Evolutionary conservation across 2,113 vertebrate species (phyloP), one percentile per base, ranked within the genome.

Genomic region (Dasyprocta punctata): DNA sequence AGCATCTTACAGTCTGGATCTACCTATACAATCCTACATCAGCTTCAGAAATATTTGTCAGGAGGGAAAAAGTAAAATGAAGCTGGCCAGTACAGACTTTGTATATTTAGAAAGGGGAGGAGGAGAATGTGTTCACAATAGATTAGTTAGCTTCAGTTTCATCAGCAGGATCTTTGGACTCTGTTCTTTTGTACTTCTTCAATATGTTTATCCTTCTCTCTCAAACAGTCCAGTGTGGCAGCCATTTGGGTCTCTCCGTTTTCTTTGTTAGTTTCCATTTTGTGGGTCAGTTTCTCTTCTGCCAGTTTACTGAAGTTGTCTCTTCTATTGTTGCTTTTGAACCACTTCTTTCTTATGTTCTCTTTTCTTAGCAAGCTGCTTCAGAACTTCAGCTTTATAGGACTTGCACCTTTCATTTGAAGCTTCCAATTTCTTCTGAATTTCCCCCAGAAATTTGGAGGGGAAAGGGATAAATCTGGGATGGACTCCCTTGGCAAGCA

Each of bases 251-350:
- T 99, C 93, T 98, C 99, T 10, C 99, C 99, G 97, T 99, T 99
- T 97, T 99, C 99, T 98, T 99, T 99, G 98, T 99, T 99, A 9
- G 99, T 99, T 99, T 99, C 99, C 99, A 99, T 99, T 98, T 99
- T 99, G 97, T 99, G 99, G 98, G 99, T 99, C 96, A 99, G 98
- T 86, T 99, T 99, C 98, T 99, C 99, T 92, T 99, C 99, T 36
- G 99, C 99, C 99, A 99, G 99, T 98, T 99, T 99, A 97, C 99
- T 99, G 97, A 99, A 99, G 98, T 99, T 99, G 98, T 99, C 86
- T 99, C 99, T 84, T 99, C 99, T 7, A 99, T 98, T 4, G 99
- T 99, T 98, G 99, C 99, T 97, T 71, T 38, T 99, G 99, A 41
- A 99, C 99, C 97, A 99, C 99, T 94, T 99, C 99, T 82, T 99